Base-by-base conservation (phyloP, 2,797 vertebrate species). In the Schizopygopsis pylzovi region DNA sequence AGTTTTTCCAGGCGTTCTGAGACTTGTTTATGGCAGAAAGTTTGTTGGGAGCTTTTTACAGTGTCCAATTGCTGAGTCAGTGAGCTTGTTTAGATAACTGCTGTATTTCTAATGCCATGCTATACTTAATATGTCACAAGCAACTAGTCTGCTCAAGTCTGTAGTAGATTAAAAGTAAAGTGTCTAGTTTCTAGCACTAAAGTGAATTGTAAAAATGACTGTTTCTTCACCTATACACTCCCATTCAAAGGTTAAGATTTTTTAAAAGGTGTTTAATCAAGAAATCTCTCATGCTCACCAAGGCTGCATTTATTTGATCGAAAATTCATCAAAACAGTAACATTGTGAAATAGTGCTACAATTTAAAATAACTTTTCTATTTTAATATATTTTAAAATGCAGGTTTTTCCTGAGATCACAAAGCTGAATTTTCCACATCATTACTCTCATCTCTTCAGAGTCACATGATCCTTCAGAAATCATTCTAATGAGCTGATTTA, bases 1-100 rank as follows among this genome's bases (percentile, higher is more conserved):
- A 85, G 70, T 81, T 82, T 81, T 75, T 68, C 70, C 49, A 83
- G 85, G 63, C 59, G 11, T 82, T 89, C 47, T 13, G 56, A 73
- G 67, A 45, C 72, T 71, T 82, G 73, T 72, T 84, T 81, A 13
- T 77, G 25, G 41, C n/a, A 15, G 18, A 56, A 81, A 28, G 47
- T 78, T 84, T 52, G 77, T 28, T 16, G n/a, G 37, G 9, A 77
- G 54, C 49, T n/a, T 71, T 72, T 41, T 59, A 59, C 39, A 28
- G 20, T 59, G 75, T 20, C 70, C 47, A 20, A 41, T 70, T 72
- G 73, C 76, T 65, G 81, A 75, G 81, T 79, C 25, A 67, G 41
- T 25, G 8, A 72, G 56, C 45, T 75, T 75, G 33, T 56, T 39
- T 82, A 56, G 41, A 52, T 79, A 49, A 78, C 47, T 76, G 28